These are phyloP conservation scores for Malachius bipustulatus DNA, from an alignment of 2,888 invertebrate genomes.

Conservation along the genomic window DNA sequence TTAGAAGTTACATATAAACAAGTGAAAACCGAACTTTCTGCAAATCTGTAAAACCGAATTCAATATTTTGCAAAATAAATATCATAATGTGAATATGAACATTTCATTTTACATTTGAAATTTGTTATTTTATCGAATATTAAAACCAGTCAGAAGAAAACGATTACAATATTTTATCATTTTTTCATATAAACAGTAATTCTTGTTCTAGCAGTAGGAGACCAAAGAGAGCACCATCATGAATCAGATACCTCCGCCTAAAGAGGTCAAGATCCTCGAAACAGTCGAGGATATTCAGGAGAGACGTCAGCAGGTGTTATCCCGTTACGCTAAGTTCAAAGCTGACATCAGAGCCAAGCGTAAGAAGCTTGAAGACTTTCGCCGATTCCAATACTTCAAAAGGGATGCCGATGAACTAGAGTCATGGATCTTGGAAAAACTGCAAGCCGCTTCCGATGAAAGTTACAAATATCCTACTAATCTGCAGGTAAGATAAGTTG, in stretches of 20 bases:
- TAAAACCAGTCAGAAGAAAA: no score
- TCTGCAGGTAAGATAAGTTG: conserved; percentile 56
- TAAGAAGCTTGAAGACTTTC: conserved; percentile 93
- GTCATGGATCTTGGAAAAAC: conserved; percentile 97
- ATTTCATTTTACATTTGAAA: no score
- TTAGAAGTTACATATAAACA: no score
- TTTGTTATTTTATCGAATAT: no score
- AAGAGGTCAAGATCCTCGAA: conserved; percentile 95
- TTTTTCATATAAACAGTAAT: no score
- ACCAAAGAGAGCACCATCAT: no score
- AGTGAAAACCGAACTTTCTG: no score
- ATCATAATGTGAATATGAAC: no score
- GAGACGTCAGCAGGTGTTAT: conserved; percentile 78
- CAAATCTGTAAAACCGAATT: no score
- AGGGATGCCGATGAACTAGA: conserved; percentile 98
- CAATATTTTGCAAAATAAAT: no score
- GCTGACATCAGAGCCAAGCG: conserved; percentile 88
- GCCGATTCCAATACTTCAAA: conserved; percentile 96
- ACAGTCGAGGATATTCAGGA: conserved; percentile 98
- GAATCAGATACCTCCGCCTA: conserved; percentile 55
- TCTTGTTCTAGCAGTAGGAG: conserved; percentile 2
- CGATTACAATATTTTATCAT: no score
- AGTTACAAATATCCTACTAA: conserved; percentile 99
- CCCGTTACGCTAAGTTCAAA: conserved; percentile 93
- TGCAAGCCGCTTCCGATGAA: conserved; percentile 98